phyloP scores from a whole-genome alignment of 2,113 vertebrate species.

The Mus pahari region DNA sequence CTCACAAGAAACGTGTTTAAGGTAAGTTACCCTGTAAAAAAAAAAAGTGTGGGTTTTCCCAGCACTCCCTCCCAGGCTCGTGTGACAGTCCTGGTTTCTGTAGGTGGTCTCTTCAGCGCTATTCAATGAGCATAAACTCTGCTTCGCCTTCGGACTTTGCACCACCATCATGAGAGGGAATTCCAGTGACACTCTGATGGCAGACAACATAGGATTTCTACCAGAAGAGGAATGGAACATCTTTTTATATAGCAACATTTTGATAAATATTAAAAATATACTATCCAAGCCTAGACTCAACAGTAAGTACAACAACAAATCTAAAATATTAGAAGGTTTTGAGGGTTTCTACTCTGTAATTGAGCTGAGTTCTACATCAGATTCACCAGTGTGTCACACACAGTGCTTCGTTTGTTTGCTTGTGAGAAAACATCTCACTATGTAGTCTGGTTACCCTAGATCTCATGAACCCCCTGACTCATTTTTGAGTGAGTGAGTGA shows the following conservation, averaged over 20 bases:
- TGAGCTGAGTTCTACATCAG: background rate
- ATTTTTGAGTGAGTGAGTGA: background rate
- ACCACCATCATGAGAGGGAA: slow-evolving; percentile 80
- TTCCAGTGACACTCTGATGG: background rate
- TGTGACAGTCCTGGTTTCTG: background rate
- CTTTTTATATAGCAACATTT: slow-evolving; percentile 81
- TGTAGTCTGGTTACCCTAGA: background rate
- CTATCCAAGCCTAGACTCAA: slow-evolving; percentile 4
- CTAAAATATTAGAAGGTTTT: background rate
- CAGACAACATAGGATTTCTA: slow-evolving; percentile 59
- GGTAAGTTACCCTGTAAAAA: slow-evolving; percentile 77
- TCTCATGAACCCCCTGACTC: background rate
- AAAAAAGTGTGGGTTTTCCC: background rate
- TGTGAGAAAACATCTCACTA: background rate
- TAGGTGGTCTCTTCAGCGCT: slow-evolving; percentile 83
- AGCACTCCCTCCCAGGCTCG: rapidly evolving
- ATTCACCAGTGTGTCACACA: background rate
- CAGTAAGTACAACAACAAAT: slow-evolving; percentile 62
- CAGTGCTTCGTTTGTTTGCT: background rate
- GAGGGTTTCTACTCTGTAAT: background rate
- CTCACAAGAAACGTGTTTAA: slow-evolving; percentile 83
- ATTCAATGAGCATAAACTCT: slow-evolving; percentile 83
- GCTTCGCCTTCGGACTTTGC: slow-evolving; percentile 85
- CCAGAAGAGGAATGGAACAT: slow-evolving; percentile 82
- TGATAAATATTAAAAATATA: slow-evolving; percentile 67